These are phyloP conservation scores for Loxodonta africana DNA, from an alignment of 2,113 vertebrate species.

Conservation along the genomic window DNA sequence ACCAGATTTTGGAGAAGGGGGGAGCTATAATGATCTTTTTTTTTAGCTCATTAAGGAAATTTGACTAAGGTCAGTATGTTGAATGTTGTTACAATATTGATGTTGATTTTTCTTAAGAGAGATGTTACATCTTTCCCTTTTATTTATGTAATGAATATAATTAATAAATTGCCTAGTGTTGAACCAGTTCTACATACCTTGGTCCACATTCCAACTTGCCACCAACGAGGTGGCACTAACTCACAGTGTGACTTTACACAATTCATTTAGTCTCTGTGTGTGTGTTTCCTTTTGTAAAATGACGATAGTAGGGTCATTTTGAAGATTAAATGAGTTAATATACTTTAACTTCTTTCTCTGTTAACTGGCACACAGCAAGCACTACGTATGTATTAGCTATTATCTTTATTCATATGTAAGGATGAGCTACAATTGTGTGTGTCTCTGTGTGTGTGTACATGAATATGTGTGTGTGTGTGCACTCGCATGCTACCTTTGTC, in stretches of 20 bases:
- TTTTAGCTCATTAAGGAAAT: background rate
- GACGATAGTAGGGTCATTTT: too few relatives aligned
- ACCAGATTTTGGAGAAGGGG: too few relatives aligned
- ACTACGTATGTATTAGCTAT: background rate
- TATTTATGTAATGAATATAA: background rate
- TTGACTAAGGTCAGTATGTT: background rate
- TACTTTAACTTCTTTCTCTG: background rate
- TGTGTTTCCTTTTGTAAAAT: too few relatives aligned
- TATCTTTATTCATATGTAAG: background rate
- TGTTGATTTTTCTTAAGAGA: slow-evolving; percentile 27
- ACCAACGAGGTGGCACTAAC: too few relatives aligned
- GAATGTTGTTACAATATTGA: background rate
- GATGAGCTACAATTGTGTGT: background rate
- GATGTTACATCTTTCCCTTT: background rate
- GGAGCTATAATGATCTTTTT: background rate
- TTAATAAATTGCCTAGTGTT: background rate
- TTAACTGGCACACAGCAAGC: background rate
- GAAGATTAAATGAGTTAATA: background rate
- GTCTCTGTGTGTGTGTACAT: too few relatives aligned
- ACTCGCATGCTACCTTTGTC: background rate
- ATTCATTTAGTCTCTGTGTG: too few relatives aligned
- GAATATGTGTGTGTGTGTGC: background rate
- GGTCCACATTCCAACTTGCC: background rate
- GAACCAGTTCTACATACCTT: background rate
- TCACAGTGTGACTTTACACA: too few relatives aligned